phyloP scores from a whole-genome alignment of 2,113 vertebrate species.

The Etia nguti region DNA sequence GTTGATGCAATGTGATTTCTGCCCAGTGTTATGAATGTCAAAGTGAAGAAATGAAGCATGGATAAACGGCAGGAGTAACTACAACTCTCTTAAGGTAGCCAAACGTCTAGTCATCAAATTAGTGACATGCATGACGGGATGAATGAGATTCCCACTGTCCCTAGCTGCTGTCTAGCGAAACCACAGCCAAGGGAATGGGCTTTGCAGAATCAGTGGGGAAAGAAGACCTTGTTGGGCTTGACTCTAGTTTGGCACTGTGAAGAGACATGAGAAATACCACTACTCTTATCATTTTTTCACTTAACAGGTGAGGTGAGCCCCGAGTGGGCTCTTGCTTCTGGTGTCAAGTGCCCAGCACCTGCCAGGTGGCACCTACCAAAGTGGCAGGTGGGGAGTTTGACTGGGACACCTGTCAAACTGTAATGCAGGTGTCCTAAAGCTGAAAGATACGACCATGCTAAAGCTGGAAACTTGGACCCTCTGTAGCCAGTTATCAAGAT shows the following conservation, averaged over 20 bases:
- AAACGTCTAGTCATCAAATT: not conserved
- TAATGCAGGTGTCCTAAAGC: not conserved
- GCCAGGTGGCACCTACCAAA: not conserved
- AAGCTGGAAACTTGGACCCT: accelerated
- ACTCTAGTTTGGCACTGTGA: not conserved
- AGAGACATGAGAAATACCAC: not conserved
- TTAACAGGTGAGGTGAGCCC: not conserved
- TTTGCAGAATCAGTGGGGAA: not conserved
- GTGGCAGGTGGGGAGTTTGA: not conserved
- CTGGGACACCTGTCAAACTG: not conserved
- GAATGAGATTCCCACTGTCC: not conserved
- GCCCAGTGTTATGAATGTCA: not conserved
- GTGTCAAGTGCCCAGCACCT: not conserved
- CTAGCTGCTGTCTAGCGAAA: not conserved
- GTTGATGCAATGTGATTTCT: not conserved
- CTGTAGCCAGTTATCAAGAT: not conserved
- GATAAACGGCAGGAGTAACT: not conserved
- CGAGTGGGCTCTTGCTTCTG: not conserved
- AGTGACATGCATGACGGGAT: not conserved
- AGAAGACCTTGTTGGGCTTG: not conserved
- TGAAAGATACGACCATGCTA: not conserved
- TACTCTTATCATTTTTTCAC: not conserved
- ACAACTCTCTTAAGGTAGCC: not conserved
- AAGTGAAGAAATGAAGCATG: not conserved
- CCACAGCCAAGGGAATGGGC: not conserved